These are phyloP conservation scores for Lomographa bimaculata DNA, from an alignment of 2,888 invertebrate species.

Conservation along the genomic window DNA sequence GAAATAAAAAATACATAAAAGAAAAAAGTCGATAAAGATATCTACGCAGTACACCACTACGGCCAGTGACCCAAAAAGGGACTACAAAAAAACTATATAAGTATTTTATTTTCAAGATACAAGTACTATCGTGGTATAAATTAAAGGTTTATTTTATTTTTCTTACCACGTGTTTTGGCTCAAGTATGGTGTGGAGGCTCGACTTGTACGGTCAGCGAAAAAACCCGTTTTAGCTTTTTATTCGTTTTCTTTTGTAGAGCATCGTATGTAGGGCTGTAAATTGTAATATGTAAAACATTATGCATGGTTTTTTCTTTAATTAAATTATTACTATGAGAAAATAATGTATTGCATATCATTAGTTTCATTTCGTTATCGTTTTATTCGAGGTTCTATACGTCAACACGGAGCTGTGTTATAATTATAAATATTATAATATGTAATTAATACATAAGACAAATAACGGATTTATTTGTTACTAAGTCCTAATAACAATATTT, in stretches of 20 bases:
- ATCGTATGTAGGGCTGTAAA: constrained; percentile 5
- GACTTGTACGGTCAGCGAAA: constrained; percentile 60
- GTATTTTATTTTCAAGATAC: constrained; percentile 81
- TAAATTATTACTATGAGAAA: too few species aligned
- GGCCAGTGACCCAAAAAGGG: constrained; percentile 77
- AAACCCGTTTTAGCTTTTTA: constrained; percentile 34
- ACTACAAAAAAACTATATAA: constrained; percentile 66
- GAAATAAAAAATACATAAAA: constrained; percentile 1
- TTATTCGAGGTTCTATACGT: too few species aligned
- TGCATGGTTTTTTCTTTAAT: constrained; percentile 6
- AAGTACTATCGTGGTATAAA: constrained; percentile 82
- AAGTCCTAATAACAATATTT: too few species aligned
- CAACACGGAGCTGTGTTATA: too few species aligned
- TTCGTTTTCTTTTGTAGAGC: constrained; percentile 14
- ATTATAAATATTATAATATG: too few species aligned
- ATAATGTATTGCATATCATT: too few species aligned
- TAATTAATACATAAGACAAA: too few species aligned
- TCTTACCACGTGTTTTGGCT: constrained; percentile 76
- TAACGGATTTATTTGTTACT: too few species aligned
- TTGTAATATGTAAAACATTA: constrained; percentile 5
- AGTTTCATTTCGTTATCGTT: too few species aligned
- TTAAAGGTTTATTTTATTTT: constrained; percentile 80
- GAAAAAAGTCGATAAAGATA: constrained; percentile 16
- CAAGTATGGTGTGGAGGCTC: constrained; percentile 52
- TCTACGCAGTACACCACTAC: constrained; percentile 56